Evolutionary conservation across 92 coral and sea anemone genomes (phyloP), one percentile per base, ranked within the genome.

Genomic region (Paramuricea clavata): DNA sequence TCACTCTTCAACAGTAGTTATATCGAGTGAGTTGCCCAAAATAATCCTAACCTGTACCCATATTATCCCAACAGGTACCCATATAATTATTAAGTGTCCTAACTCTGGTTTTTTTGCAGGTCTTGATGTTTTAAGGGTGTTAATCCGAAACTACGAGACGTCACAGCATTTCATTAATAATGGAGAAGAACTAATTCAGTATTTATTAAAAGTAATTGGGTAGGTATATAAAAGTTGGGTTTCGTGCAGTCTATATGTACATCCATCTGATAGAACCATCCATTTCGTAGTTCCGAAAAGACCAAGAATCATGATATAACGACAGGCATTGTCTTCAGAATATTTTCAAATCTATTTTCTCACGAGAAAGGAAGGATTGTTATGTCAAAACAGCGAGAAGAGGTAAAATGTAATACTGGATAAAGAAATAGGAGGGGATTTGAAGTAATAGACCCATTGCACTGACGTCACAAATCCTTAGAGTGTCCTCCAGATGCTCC

Each of bases 71-170:
- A n/a, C n/a, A n/a, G n/a, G n/a, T n/a, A n/a, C n/a, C n/a, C n/a
- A n/a, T n/a, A n/a, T n/a, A n/a, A n/a, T n/a, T n/a, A n/a, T n/a
- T n/a, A n/a, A n/a, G n/a, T n/a, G n/a, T n/a, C n/a, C n/a, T n/a
- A n/a, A n/a, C n/a, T n/a, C 44, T 39, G 44, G 4, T 19, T 23
- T 73, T 21, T 3, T 54, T 54, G 16, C 82, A 94, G 98, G 91
- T 39, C 89, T 95, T 43, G 98, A 95, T 90, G 81, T 95, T 57
- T 42, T 95, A 32, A 94, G 98, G 28, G 88, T 95, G 52, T 91
- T 94, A 11, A 90, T 92, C 0, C 95, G 94, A 19, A 87, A 88
- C 84, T 82, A 85, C 12, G 85, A 92, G 81, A 74, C 87, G 23
- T 89, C 91, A 65, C 81, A 87, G 50, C 39, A 86, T 22, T 93